A percentile compares a stretch with the other conserved stretches of the same genome.
Evolutionary conservation across 1,140 invertebrate species (phyloP).

Genomic region (Cataglyphis hispanica): DNA sequence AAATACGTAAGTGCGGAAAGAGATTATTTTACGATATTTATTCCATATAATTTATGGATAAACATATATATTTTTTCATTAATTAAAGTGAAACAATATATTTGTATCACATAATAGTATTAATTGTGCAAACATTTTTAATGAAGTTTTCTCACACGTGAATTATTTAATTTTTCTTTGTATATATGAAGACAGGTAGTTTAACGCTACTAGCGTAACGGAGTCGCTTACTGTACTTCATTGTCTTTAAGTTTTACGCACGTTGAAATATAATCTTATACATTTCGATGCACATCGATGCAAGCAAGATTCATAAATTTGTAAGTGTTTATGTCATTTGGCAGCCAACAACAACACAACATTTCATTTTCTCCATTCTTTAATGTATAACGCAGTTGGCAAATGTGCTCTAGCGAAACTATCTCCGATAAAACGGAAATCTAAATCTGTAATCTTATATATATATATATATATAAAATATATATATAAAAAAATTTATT

Average conservation of each 20-base stretch:
- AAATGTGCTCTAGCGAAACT: slow-evolving; percentile 27
- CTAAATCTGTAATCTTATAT: slow-evolving; percentile 41
- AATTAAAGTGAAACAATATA: slow-evolving; percentile 1
- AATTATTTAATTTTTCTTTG: slow-evolving; percentile 47
- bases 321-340: slow-evolving; percentile 49
- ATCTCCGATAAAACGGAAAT: slow-evolving; percentile 32
- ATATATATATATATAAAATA: slow-evolving; percentile 49
- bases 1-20: background rate
- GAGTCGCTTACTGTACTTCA: slow-evolving; percentile 49
- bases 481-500: slow-evolving; percentile 23
- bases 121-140: background rate
- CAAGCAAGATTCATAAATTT: slow-evolving; percentile 40
- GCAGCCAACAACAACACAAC: background rate
- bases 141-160: background rate
- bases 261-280: slow-evolving; percentile 53
- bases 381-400: slow-evolving; percentile 66
- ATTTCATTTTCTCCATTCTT: slow-evolving; percentile 4
- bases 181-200: background rate
- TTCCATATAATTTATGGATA: background rate
- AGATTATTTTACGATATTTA: slow-evolving; percentile 7
- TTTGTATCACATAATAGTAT: background rate
- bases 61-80: background rate
- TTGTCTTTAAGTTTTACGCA: slow-evolving; percentile 50
- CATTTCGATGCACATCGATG: slow-evolving; percentile 36
- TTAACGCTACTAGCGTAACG: slow-evolving; percentile 48